These are phyloP conservation scores for Diplolepis rosae DNA, from an alignment of 2,888 invertebrate species.

Conservation along the genomic window DNA sequence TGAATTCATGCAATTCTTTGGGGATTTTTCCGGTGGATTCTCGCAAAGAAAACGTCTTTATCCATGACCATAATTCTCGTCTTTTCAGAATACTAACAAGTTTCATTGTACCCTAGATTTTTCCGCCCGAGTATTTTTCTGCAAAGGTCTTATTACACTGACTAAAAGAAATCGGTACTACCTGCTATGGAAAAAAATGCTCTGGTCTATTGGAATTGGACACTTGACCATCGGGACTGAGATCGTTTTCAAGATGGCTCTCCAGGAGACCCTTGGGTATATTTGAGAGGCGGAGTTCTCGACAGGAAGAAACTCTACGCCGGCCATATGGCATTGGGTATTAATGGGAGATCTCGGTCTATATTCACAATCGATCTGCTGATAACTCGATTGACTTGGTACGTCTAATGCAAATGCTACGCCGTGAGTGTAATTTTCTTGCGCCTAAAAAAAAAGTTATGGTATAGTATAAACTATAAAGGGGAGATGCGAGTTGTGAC, in stretches of 20 bases:
- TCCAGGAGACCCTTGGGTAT: constrained; percentile 4
- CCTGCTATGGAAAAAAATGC: background rate
- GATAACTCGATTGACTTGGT: constrained; percentile 19
- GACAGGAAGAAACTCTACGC: constrained; percentile 20
- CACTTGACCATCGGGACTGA: constrained; percentile 19
- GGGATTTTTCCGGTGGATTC: constrained; percentile 4
- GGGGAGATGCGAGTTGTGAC: background rate
- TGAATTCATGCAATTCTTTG: background rate
- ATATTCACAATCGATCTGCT: constrained; percentile 23
- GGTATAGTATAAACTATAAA: background rate
- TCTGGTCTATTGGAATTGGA: constrained; percentile 12
- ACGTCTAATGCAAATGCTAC: constrained; percentile 17
- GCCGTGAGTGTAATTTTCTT: constrained; percentile 15
- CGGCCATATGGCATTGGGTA: constrained; percentile 20
- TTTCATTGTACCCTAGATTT: constrained; percentile 8
- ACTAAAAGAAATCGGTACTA: constrained; percentile 1
- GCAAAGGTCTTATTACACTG: constrained; percentile 4
- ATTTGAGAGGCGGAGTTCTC: constrained; percentile 26
- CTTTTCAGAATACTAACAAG: constrained; percentile 12
- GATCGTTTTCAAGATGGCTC: constrained; percentile 16
- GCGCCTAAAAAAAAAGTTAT: background rate
- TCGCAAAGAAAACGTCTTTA: constrained; percentile 15
- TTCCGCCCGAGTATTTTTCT: constrained; percentile 4
- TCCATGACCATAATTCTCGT: background rate
- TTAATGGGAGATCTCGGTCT: constrained; percentile 12